Evolutionary conservation across 2,888 invertebrate genomes (phyloP).

Genomic region (Keiferia lycopersicella): DNA sequence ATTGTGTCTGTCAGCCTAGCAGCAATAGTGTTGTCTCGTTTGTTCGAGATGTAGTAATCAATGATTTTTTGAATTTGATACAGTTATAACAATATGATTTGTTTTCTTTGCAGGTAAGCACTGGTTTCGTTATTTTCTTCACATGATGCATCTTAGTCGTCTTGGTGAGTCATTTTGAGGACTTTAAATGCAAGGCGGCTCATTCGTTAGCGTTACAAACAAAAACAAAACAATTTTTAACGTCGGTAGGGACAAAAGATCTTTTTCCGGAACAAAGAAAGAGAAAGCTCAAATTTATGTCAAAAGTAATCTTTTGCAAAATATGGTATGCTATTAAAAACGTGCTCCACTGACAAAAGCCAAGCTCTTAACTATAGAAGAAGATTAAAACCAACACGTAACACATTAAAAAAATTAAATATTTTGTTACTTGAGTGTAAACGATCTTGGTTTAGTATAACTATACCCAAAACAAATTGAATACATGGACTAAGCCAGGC

Average conservation of each 20-base stretch:
- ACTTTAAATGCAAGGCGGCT: not conserved
- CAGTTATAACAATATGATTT: slow-evolving; percentile 30
- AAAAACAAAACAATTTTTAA: slow-evolving; percentile 3
- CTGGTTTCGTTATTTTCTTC: not conserved
- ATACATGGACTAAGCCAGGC: too few relatives aligned
- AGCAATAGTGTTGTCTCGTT: too few relatives aligned
- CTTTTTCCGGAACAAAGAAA: slow-evolving; percentile 10
- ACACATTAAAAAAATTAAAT: too few relatives aligned
- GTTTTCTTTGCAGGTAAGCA: slow-evolving; percentile 51
- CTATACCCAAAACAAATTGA: too few relatives aligned
- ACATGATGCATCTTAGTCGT: not conserved
- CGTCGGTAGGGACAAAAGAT: not conserved
- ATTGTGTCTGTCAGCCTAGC: too few relatives aligned
- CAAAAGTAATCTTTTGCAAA: not conserved
- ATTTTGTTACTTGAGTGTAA: too few relatives aligned
- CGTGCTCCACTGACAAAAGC: too few relatives aligned
- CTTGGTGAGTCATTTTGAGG: slow-evolving; percentile 12
- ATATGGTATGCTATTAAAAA: not conserved
- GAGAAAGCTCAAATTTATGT: not conserved
- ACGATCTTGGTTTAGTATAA: too few relatives aligned
- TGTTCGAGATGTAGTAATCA: too few relatives aligned
- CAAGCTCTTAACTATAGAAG: too few relatives aligned
- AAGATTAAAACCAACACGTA: not conserved
- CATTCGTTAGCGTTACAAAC: not conserved
- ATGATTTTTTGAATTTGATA: not conserved